Percentiles rank a stretch among this genome's conserved stretches.
phyloP scores from a whole-genome alignment of 2,113 vertebrate species.

The Callipepla californica region DNA sequence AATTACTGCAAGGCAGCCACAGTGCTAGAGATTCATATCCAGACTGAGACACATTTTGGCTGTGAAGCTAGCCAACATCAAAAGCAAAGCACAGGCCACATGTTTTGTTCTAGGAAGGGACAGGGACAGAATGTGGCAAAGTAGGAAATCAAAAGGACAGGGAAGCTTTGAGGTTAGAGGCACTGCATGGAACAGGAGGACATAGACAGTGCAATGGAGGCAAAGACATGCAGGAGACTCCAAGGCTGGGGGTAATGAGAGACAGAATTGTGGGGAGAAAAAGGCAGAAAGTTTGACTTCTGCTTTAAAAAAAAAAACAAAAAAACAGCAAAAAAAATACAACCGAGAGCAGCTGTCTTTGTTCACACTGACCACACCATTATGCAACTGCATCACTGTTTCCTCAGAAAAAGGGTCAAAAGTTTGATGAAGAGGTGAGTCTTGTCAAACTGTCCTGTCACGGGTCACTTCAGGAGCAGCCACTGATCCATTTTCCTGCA shows the following conservation, averaged over 20 bases:
- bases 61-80: background rate
- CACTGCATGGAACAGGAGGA: background rate
- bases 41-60: background rate
- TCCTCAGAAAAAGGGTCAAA: background rate
- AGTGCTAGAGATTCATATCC: background rate
- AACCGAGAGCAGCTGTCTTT: rapidly evolving
- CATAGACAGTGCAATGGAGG: rapidly evolving
- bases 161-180: background rate
- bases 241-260: background rate
- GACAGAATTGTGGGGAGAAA: background rate
- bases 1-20: background rate
- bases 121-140: background rate
- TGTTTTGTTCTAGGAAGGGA: background rate
- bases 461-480: background rate
- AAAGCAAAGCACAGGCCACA: background rate
- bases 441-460: background rate
- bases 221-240: background rate
- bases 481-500: background rate
- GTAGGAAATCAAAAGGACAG: background rate
- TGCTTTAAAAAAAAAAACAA: background rate
- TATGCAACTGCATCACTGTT: background rate
- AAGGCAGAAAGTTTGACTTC: background rate
- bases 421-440: background rate
- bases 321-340: background rate
- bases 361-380: background rate